phyloP scores from a whole-genome alignment of 2,888 invertebrate genomes.

The Chrysotoxum bicinctum region DNA sequence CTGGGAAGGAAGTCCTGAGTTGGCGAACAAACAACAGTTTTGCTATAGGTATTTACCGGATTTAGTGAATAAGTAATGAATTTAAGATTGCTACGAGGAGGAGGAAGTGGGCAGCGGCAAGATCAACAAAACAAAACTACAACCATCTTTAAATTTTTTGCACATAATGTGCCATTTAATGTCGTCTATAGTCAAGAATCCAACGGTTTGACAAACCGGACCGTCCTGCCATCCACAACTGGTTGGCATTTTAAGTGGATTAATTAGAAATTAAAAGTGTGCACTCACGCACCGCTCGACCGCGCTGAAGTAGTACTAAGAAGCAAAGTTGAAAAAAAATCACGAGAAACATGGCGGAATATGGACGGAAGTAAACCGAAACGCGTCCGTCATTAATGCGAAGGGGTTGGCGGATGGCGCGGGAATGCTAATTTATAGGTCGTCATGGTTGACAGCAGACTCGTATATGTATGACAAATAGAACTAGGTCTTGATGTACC shows the following conservation, averaged over 20 bases:
- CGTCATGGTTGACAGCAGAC: conserved; percentile 45
- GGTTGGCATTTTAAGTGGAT: conserved; percentile 53
- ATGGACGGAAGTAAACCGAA: conserved; percentile 41
- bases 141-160: conserved; percentile 18
- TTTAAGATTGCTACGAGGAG: conserved; percentile 11
- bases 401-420: conserved; percentile 20
- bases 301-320: background rate
- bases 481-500: conserved; percentile 9
- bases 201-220: conserved; percentile 5
- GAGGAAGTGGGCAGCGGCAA: conserved; percentile 30
- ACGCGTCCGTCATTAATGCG: conserved; percentile 37
- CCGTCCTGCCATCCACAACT: conserved; percentile 18
- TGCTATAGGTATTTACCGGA: conserved; percentile 7
- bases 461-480: conserved; percentile 39
- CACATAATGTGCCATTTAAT: conserved; percentile 21
- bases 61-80: conserved; percentile 42
- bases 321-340: background rate
- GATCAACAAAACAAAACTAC: conserved; percentile 30
- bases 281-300: conserved; percentile 20
- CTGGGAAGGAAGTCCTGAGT: conserved; percentile 7
- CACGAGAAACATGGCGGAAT: conserved; percentile 3
- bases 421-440: conserved; percentile 54
- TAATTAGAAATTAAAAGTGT: conserved; percentile 64
- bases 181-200: conserved; percentile 7
- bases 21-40: conserved; percentile 1